Evolutionary conservation across 2,888 invertebrate genomes (phyloP), one percentile per base, ranked within the genome.

Genomic region (Lasiommata megera): DNA sequence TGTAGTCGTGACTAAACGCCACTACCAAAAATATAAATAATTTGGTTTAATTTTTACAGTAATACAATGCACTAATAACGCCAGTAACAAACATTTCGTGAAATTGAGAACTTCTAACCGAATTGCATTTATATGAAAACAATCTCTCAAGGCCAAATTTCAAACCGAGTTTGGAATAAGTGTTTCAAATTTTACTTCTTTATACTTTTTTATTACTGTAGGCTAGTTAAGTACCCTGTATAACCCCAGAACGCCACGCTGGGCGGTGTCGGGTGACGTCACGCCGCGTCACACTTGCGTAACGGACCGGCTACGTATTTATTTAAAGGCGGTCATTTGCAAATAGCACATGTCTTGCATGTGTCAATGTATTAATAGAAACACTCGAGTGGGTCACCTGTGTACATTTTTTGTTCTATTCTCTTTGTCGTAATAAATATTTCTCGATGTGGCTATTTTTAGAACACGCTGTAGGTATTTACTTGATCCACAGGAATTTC

Each of bases 291-390:
- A 84, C 76, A 65, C 71, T 81, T 81, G 81, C 85, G 85, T 81
- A 85, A 84, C 72, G 70, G 68, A 29, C 56, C 54, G 43, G 50
- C 58, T 60, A 64, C 60, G 71, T 73, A 72, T 74, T 71, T 74
- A 74, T 77, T 74, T 73, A 69, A 69, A 72, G 67, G 56, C 76
- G 65, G 79, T 76, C 81, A 79, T 81, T 74, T 83, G 79, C 76
- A 81, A 86, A 82, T 80, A 82, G 79, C 80, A 65, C 79, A 73
- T 79, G 80, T 80, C 81, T 79, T 74, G 77, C 75, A 76, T 79
- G 63, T 67, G 79, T 80, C 80, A 80, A 71, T 66, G 70, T 87
- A 88, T 84, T 80, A 74, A 74, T 85, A 84, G 78, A 63, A 46
- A 59, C 66, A 70, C 69, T 69, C 68, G 73, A 84, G 76, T 82